These are phyloP conservation scores for Trinorchestia longiramus DNA, from an alignment of 1,140 invertebrate genomes.

Conservation along the genomic window DNA sequence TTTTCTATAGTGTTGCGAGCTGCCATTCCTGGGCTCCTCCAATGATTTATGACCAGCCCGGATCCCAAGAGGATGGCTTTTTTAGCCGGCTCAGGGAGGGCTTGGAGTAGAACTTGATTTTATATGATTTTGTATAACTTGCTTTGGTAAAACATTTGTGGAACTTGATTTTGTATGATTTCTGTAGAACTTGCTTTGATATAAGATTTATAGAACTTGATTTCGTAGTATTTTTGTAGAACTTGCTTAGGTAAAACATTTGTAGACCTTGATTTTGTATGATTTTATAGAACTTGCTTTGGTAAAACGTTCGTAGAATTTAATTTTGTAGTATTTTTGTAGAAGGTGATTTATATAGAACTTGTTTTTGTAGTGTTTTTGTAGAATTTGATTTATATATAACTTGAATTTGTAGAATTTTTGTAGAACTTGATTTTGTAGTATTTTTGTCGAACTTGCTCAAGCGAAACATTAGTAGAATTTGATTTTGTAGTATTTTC, in stretches of 20 bases:
- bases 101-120: conserved; percentile 16
- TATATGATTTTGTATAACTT: neutral
- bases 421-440: neutral
- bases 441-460: too few relatives aligned
- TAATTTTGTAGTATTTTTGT: neutral
- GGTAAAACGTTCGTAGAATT: too few relatives aligned
- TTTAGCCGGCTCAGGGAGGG: neutral
- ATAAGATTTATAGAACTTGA: too few relatives aligned
- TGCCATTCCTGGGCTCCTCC: neutral
- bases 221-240: too few relatives aligned
- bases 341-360: neutral
- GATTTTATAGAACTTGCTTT: neutral
- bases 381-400: too few relatives aligned
- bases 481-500: too few relatives aligned
- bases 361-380: too few relatives aligned
- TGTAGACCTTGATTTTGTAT: conserved; percentile 4
- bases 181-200: neutral
- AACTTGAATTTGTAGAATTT: neutral
- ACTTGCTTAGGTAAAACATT: too few relatives aligned
- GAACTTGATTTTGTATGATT: neutral
- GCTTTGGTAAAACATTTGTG: neutral
- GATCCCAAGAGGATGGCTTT: neutral
- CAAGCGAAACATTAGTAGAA: too few relatives aligned
- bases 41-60: conserved; percentile 28
- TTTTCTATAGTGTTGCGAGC: conserved; percentile 46